phyloP scores from a whole-genome alignment of 2,888 invertebrate species.

The Tenthredo mesomela region DNA sequence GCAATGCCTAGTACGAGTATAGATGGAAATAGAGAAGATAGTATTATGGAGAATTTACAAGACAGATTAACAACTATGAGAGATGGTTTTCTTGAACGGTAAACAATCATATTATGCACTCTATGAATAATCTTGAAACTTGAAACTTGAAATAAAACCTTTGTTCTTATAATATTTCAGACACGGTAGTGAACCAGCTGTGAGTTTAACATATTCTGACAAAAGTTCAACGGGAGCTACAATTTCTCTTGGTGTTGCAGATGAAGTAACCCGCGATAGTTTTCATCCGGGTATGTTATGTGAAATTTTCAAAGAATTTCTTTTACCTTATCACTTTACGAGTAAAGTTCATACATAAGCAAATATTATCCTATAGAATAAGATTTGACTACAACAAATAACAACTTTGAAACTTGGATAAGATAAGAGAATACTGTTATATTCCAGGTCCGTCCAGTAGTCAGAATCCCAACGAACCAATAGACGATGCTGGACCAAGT shows the following conservation, averaged over 20 bases:
- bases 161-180: constrained; percentile 64
- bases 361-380: background rate
- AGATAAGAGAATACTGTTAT: background rate
- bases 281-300: constrained; percentile 70
- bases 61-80: constrained; percentile 79
- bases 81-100: constrained; percentile 81
- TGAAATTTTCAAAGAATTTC: background rate
- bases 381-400: background rate
- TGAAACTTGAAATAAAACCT: constrained; percentile 28
- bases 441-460: constrained; percentile 70
- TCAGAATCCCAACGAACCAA: constrained; percentile 59
- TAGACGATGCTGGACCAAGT: constrained; percentile 68
- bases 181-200: constrained; percentile 82
- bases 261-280: constrained; percentile 75
- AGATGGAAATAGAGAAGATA: constrained; percentile 67
- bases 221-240: constrained; percentile 83
- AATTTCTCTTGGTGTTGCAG: constrained; percentile 79
- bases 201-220: constrained; percentile 82
- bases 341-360: background rate
- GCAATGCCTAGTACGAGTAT: constrained; percentile 62
- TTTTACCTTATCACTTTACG: no score
- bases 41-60: constrained; percentile 76
- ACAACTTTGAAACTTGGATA: background rate
- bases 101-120: constrained; percentile 51
- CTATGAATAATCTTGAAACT: constrained; percentile 22